Percentiles rank a stretch among this genome's conserved stretches.
Evolutionary conservation across 2,113 vertebrate species (phyloP).

Genomic region (Sturnira hondurensis): DNA sequence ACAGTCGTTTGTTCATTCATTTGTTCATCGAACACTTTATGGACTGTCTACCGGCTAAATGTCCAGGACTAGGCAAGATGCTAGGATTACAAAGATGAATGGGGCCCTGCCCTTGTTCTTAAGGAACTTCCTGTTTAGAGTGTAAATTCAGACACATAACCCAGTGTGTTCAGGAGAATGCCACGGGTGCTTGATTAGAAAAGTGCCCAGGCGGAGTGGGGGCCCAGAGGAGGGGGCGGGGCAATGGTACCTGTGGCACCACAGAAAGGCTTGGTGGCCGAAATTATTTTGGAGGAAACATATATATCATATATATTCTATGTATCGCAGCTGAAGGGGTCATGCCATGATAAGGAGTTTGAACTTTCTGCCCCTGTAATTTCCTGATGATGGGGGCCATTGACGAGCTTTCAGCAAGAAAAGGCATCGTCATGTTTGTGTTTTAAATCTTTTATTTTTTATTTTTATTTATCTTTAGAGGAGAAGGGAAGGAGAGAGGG

Average conservation of each 20-base stretch:
- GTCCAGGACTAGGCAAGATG: background rate
- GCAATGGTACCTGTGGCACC: fast-evolving
- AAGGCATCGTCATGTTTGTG: background rate
- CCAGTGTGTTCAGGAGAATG: background rate
- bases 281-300: background rate
- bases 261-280: background rate
- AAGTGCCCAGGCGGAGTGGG: background rate
- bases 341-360: background rate
- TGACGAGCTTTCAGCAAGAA: background rate
- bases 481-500: no score
- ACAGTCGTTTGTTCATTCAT: background rate
- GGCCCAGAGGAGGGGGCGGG: background rate
- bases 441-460: no score
- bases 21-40: background rate
- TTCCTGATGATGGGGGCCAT: background rate
- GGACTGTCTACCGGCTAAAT: background rate
- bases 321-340: background rate
- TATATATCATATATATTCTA: background rate
- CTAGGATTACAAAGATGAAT: background rate
- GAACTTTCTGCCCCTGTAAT: background rate
- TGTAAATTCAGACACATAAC: background rate
- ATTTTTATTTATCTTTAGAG: no score
- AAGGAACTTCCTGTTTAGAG: background rate
- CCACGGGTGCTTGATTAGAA: background rate
- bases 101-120: background rate